Evolutionary conservation across 2,888 invertebrate species (phyloP).

Genomic region (Cataglyphis altisquamis): DNA sequence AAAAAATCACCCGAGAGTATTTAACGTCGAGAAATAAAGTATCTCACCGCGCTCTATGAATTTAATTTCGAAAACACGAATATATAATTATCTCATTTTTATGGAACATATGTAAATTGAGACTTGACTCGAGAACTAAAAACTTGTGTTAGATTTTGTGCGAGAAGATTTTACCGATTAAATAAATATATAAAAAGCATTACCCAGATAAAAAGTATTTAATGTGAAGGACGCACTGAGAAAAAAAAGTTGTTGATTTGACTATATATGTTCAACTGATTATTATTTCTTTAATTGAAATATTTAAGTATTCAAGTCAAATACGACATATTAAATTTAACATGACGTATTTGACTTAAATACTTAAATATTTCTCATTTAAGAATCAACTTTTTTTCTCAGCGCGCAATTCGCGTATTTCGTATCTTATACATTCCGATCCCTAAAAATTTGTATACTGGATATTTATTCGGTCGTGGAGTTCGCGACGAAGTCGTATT

Average conservation of each 20-base stretch:
- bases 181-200: background rate
- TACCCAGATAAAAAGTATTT: background rate
- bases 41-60: background rate
- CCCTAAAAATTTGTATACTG: slow-evolving; percentile 18
- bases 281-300: too few species aligned
- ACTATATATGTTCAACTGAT: too few species aligned
- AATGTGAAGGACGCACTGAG: too few species aligned
- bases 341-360: too few species aligned
- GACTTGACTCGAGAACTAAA: slow-evolving; percentile 22
- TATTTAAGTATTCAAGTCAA: too few species aligned
- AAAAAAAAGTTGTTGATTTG: too few species aligned
- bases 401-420: background rate
- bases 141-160: background rate
- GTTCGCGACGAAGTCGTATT: slow-evolving; percentile 40
- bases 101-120: slow-evolving; percentile 21
- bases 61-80: slow-evolving; percentile 9
- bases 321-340: too few species aligned
- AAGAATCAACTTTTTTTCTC: too few species aligned
- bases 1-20: slow-evolving; percentile 1
- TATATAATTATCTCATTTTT: slow-evolving; percentile 17
- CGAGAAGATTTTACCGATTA: background rate
- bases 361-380: too few species aligned
- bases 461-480: slow-evolving; percentile 32
- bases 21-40: slow-evolving; percentile 42
- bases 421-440: slow-evolving; percentile 7